Evolutionary conservation across 2,888 invertebrate species (phyloP).

Genomic region (Lagria hirta): DNA sequence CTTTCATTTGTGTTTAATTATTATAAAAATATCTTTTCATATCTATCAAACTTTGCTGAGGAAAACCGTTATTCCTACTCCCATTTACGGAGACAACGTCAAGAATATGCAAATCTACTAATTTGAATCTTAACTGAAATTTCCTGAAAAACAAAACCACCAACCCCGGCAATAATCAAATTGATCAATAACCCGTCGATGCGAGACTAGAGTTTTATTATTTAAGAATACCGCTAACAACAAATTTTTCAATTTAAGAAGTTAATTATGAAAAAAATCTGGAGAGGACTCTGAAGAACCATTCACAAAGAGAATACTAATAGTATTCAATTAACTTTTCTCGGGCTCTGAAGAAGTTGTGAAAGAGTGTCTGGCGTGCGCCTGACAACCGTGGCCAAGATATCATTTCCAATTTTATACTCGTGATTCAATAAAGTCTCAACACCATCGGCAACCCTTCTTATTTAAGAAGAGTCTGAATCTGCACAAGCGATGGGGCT

Average conservation of each 20-base stretch:
- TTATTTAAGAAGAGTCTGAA: no score
- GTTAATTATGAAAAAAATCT: constrained; percentile 48
- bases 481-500: no score
- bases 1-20: no score
- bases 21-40: no score
- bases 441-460: constrained; percentile 53
- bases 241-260: constrained; percentile 46
- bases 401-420: constrained; percentile 53
- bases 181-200: constrained; percentile 13
- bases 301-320: constrained; percentile 49
- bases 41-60: no score
- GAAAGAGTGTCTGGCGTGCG: constrained; percentile 50
- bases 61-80: no score
- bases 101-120: constrained; percentile 22
- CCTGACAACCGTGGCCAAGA: constrained; percentile 50
- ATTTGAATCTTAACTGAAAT: constrained; percentile 24
- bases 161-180: constrained; percentile 3
- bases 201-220: constrained; percentile 30
- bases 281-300: constrained; percentile 41
- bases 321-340: constrained; percentile 52
- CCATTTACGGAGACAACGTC: no score
- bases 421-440: constrained; percentile 52
- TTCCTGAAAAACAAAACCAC: constrained; percentile 15
- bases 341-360: constrained; percentile 45
- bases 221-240: constrained; percentile 26